A percentile compares a stretch with the other conserved stretches of the same genome.
Conservation (phyloP, 1,140 invertebrate genomes). For the Daktulosphaira vitifoliae region DNA sequence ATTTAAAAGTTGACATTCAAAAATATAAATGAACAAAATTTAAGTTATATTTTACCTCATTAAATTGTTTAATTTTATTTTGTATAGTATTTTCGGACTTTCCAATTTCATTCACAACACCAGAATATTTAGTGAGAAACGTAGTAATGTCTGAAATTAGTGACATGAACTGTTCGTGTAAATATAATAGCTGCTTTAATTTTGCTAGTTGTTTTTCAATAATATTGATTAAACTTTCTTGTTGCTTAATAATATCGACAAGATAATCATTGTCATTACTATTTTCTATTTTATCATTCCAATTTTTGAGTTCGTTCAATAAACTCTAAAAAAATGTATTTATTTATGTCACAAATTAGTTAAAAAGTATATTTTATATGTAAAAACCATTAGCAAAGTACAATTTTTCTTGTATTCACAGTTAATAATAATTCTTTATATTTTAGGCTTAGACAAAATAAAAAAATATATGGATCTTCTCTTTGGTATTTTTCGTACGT, state of each 20-base stretch:
- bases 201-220: conserved; percentile 74
- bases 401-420: background rate
- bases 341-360: conserved; percentile 2
- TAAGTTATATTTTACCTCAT: conserved; percentile 51
- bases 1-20: background rate
- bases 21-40: background rate
- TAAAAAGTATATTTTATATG: background rate
- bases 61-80: conserved; percentile 81
- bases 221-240: conserved; percentile 70
- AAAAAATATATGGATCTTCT: too few species aligned
- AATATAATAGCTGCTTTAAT: conserved; percentile 62
- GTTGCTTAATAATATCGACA: conserved; percentile 64
- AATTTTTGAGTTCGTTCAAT: conserved; percentile 66
- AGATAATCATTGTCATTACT: conserved; percentile 60
- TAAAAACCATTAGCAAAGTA: background rate
- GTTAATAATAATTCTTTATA: too few species aligned
- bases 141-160: conserved; percentile 77
- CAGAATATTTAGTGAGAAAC: conserved; percentile 77
- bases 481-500: too few species aligned
- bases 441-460: too few species aligned
- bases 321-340: conserved; percentile 48
- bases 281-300: conserved; percentile 68
- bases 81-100: conserved; percentile 66
- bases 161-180: conserved; percentile 78
- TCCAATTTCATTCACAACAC: conserved; percentile 75